Evolutionary conservation across 2,888 invertebrate species (phyloP).

Genomic region (Pristionchus exspectatus): DNA sequence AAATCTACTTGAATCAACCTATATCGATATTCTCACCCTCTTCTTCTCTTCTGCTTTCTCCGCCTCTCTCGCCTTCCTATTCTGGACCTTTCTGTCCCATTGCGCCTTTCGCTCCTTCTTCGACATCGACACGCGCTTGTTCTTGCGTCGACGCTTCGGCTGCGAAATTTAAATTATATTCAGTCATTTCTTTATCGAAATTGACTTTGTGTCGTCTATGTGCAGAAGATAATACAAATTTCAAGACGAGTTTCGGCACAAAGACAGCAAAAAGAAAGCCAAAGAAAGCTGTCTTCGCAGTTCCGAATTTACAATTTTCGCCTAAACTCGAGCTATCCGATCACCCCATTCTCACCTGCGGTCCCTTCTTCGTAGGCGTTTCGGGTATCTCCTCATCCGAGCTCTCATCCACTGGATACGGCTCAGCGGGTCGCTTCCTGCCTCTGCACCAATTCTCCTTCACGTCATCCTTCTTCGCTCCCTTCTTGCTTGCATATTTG

Average conservation of each 20-base stretch:
- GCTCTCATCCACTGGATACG: background rate
- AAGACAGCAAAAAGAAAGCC: too few relatives aligned
- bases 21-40: background rate
- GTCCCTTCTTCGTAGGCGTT: background rate
- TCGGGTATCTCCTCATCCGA: background rate
- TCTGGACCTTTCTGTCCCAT: constrained; percentile 28
- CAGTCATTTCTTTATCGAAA: too few relatives aligned
- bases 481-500: background rate
- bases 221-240: too few relatives aligned
- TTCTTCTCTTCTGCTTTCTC: background rate
- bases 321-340: too few relatives aligned
- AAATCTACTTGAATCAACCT: too few relatives aligned
- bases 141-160: constrained; percentile 4
- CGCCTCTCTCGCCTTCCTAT: constrained; percentile 5
- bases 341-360: background rate
- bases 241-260: too few relatives aligned
- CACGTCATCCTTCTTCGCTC: background rate
- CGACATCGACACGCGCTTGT: background rate
- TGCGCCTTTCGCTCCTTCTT: constrained; percentile 49
- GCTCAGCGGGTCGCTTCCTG: background rate
- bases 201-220: too few relatives aligned
- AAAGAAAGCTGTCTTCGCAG: too few relatives aligned
- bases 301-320: background rate
- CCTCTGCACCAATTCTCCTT: background rate
- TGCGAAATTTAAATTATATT: background rate